Base-by-base conservation (phyloP, 2,888 invertebrate species). In the Cephus sareptanus region DNA sequence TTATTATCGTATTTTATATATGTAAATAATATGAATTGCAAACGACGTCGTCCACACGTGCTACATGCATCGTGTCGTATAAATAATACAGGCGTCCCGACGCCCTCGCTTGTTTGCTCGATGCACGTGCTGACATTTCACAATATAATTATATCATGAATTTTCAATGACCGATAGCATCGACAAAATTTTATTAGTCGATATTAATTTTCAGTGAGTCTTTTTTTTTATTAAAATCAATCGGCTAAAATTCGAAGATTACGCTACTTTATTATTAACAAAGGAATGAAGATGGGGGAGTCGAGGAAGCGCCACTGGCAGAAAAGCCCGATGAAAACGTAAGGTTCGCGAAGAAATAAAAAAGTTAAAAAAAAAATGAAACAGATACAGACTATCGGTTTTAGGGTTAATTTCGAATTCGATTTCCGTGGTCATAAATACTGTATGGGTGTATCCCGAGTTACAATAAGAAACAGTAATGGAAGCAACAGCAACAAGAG, bases 211-310 rank as follows among this genome's bases (percentile, higher is more conserved):
- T 6, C 1, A 4, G 37, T 15, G 37, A 13, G 4, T 12, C 15
- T 13, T 4, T 12, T 37, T 37, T 15, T 23, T 40, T 15, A 6
- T 40, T 23, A 15, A 40, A 40, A 40, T 40, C 4, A 15, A 40
- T 15, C 40, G 1, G 1, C 1, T 15, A 40, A 40, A 15, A 15
- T 40, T 40, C 13, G 1, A 40, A 15, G 6, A 40, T 15, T 15
- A 6, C 40, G 15, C 4, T 40, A 15, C 4, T 13, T 40, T 15
- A 1, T 1, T 4, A 15, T 40, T 3, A 35, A 2, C 3, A 35
- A 9, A 0, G 9, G 9, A 1, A 34, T 0, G 34, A 9, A 2
- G 9, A 9, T 1, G 12, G 35, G 3, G 3, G 2, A 11, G 2
- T 2, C 11, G 34, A 11, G 34, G 11, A 34, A 12, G 15, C 40